Percentiles rank a stretch among this genome's conserved stretches.
Evolutionary conservation across 30 jellyfish, hydroid and myxozoan species (phyloP).

Genomic region (Haliclystus octoradiatus): DNA sequence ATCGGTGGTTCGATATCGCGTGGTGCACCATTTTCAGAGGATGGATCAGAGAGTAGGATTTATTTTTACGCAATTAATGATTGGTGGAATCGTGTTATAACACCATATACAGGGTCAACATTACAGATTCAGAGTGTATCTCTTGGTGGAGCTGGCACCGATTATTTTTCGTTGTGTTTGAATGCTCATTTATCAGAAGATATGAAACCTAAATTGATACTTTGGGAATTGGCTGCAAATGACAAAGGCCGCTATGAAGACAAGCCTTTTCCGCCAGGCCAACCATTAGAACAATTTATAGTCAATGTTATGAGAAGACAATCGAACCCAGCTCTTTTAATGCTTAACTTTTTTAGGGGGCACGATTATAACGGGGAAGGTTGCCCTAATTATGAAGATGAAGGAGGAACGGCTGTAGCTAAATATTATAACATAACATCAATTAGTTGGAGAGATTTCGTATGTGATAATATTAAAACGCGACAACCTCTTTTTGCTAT

Average conservation of each 20-base stretch:
- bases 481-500: conserved; percentile 34
- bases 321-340: conserved; percentile 68
- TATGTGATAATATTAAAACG: conserved; percentile 62
- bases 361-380: conserved; percentile 59
- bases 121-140: conserved; percentile 46
- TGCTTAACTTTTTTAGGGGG: conserved; percentile 81
- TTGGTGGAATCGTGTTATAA: conserved; percentile 87
- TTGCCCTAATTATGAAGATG: conserved; percentile 83
- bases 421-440: conserved; percentile 69
- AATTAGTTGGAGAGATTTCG: conserved; percentile 86
- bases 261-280: conserved; percentile 93
- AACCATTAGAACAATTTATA: conserved; percentile 85
- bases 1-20: conserved; percentile 97
- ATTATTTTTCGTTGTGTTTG: conserved; percentile 81
- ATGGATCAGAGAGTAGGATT: conserved; percentile 60
- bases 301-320: conserved; percentile 47
- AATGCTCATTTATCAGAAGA: conserved; percentile 65
- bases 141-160: conserved; percentile 96
- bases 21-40: conserved; percentile 98
- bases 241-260: conserved; percentile 89
- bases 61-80: conserved; percentile 66
- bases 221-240: conserved; percentile 97
- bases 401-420: conserved; percentile 90
- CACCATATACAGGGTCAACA: conserved; percentile 52
- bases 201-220: conserved; percentile 48